Evolutionary conservation across 2,797 vertebrate genomes (phyloP).

Genomic region (Ctenopoma multispine): DNA sequence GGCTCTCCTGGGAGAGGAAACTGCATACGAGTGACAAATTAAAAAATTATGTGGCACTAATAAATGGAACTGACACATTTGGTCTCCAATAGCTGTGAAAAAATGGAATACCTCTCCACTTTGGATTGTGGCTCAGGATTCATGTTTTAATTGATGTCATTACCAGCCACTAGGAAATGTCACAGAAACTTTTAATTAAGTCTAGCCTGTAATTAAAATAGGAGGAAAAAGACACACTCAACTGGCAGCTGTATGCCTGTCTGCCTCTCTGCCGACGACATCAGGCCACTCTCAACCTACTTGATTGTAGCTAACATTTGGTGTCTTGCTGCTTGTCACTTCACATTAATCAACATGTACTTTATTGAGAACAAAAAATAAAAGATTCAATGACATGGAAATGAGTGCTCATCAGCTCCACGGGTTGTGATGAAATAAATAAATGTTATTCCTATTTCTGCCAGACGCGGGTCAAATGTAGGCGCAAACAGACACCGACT

Average conservation of each 20-base stretch:
- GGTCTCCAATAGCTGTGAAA: background rate
- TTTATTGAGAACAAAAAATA: conserved; percentile 56
- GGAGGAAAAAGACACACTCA: conserved; percentile 21
- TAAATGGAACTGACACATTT: conserved; percentile 53
- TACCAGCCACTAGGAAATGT: conserved; percentile 69
- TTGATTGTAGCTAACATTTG: conserved; percentile 57
- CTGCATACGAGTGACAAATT: conserved; percentile 39
- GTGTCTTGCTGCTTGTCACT: conserved; percentile 53
- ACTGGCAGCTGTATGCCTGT: conserved; percentile 55
- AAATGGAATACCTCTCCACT: conserved; percentile 15
- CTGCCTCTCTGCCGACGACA: conserved; percentile 45
- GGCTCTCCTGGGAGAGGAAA: background rate
- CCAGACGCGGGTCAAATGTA: background rate
- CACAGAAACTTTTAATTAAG: conserved; percentile 78
- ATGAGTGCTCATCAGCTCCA: conserved; percentile 29
- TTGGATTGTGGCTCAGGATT: conserved; percentile 52
- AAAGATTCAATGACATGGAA: conserved; percentile 33
- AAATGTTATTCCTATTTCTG: background rate
- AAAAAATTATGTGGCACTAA: conserved; percentile 47
- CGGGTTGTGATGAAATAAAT: conserved; percentile 42
- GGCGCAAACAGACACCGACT: background rate
- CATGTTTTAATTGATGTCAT: conserved; percentile 73
- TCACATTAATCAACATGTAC: conserved; percentile 62
- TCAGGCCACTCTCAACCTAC: conserved; percentile 63
- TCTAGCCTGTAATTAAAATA: conserved; percentile 69